These are phyloP conservation scores for Pachydiplax longipennis DNA, from an alignment of 2,888 invertebrate genomes.

Conservation along the genomic window DNA sequence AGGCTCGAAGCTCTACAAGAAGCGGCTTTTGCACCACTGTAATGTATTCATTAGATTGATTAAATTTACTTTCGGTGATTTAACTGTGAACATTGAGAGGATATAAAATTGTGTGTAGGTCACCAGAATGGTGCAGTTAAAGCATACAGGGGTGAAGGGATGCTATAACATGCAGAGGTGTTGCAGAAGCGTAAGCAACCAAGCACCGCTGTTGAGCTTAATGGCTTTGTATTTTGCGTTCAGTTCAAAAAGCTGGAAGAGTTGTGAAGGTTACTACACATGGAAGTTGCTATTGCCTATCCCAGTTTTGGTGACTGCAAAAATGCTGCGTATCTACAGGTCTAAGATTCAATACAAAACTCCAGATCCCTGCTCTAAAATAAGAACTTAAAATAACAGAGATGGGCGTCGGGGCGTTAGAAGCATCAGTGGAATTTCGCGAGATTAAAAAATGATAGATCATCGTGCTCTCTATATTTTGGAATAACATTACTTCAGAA, in stretches of 20 bases:
- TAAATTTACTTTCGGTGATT: too few species aligned
- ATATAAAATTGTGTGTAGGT: neutral
- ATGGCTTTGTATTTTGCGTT: neutral
- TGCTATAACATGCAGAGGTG: neutral
- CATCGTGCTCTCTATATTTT: too few species aligned
- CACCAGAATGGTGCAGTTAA: neutral
- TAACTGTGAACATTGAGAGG: too few species aligned
- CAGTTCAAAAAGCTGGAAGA: neutral
- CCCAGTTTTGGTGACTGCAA: neutral
- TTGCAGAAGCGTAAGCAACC: neutral
- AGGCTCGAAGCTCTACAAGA: neutral
- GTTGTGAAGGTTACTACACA: neutral
- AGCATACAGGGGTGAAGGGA: neutral
- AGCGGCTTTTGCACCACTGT: neutral
- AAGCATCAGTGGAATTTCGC: neutral
- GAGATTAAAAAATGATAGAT: neutral
- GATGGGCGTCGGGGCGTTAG: neutral
- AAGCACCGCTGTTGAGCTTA: neutral
- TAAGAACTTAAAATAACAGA: neutral
- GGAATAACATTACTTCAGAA: too few species aligned
- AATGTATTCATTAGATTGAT: neutral
- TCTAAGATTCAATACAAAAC: neutral
- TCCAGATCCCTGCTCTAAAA: neutral
- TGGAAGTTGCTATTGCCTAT: neutral
- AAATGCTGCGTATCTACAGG: neutral